Base-by-base conservation (phyloP, 2,797 vertebrate species). In the Brotula barbata region DNA sequence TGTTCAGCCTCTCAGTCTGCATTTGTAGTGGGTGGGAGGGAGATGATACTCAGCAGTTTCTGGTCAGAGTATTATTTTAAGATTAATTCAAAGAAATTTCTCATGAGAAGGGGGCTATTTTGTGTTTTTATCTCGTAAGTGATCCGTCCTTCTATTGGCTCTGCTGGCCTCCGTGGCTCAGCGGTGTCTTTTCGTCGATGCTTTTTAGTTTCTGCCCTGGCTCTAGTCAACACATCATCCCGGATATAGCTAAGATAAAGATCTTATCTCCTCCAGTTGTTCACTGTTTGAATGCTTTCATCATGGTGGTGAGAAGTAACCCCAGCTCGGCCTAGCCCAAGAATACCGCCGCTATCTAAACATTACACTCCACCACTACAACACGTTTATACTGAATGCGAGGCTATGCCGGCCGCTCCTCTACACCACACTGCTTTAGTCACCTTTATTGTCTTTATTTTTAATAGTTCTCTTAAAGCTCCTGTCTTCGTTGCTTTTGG, bases 251-350 rank as follows among this genome's bases (percentile, higher is more conserved):
- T 3, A 1, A 56, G 68, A 87, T 86, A 83, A 59, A 42, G 59
- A 81, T 82, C 77, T 85, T 83, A 82, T 86, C 84, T 77, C 37
- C 33, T 50, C 47, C 16, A 47, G 47, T 77, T 33, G n/a, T 70
- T 79, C 60, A 47, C 64, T 70, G 57, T 82, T 78, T 64, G 63
- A 72, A 75, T 45, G 41, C 40, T 72, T 83, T 52, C 50, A 46
- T 79, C 66, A 60, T 31, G 73, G 62, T 19, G 58, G 68, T 75
- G 55, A 73, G 52, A 74, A 61, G 55, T 55, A 41, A 21, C 20
- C 14, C n/a, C 25, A 36, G 48, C 33, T 34, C 25, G 37, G 48
- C 33, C 40, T 39, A 46, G 45, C 71, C 74, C 52, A 40, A 61
- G 13, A 37, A 66, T 59, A 36, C 44, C 11, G 48, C 59, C 57